Evolutionary conservation across 2,888 invertebrate species (phyloP), one percentile per base, ranked within the genome.

Genomic region (Trichogramma evanescens): DNA sequence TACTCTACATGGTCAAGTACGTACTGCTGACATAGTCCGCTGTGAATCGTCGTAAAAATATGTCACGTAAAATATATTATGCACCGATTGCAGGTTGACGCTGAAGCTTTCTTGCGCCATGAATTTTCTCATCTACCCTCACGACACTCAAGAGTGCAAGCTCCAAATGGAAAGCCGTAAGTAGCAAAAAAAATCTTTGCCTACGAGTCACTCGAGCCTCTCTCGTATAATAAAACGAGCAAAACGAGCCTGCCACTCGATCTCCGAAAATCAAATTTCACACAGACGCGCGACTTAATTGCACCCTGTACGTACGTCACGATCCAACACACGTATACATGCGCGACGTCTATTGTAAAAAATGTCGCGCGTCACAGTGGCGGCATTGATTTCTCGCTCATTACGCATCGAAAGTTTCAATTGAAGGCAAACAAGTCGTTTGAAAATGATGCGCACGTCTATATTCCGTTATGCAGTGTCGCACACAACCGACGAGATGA

Each of bases 111-210:
- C 93, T 0, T 95, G 95, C 72, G 93, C 93, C 0, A 95, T 95
- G 95, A 93, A 94, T 78, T 93, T 95, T 76, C 86, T 92, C 71
- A 91, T 93, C 72, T 95, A 95, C 78, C 95, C 95, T 0, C 94
- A 95, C 72, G 95, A 95, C 73, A 93, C 93, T 0, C 95, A 95
- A 79, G 92, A 92, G 76, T 95, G 95, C 75, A 92, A 93, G 79
- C 82, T 95, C 64, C 93, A 94, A 80, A 93, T 95, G 90, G 94
- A 95, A 78, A 95, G 94, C 76, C 81, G 95, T 95, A 80, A 91
- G 94, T 88, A 72, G 42, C 38, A 6, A 45, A 45, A 9, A 9
- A 9, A 45, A 45, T 9, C 45, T 9, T 1, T 9, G n/a, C 8
- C 2, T 45, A 9, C 8, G n/a, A 45, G 8, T 3, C n/a, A 9